Conservation (phyloP, 2,888 invertebrate species). For the Apodemia hepburni region DNA sequence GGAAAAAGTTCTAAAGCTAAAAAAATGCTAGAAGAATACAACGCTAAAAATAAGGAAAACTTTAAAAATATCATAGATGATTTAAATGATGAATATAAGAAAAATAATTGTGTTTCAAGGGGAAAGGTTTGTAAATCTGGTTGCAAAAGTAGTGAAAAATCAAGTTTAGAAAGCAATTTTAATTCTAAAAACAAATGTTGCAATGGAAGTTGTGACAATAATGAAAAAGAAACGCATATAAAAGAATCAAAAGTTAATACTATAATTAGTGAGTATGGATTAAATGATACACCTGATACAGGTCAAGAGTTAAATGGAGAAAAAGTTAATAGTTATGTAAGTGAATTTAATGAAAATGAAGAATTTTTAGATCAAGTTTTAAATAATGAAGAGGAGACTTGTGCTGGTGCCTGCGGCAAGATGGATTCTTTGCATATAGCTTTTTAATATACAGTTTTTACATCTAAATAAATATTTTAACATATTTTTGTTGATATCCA, state of each 20-base stretch:
- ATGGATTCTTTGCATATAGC: constrained; percentile 52
- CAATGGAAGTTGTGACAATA: not conserved
- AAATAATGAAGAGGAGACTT: constrained; percentile 52
- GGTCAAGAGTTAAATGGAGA: constrained; percentile 10
- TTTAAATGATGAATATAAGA: constrained; percentile 42
- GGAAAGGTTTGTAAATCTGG: constrained; percentile 38
- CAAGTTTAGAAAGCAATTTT: not conserved
- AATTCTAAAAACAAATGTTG: not conserved
- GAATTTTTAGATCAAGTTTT: constrained; percentile 28
- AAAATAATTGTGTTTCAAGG: constrained; percentile 35
- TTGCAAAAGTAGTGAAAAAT: constrained; percentile 33
- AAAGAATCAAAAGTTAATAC: constrained; percentile 29
- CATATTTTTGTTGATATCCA: not conserved
- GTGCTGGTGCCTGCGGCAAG: constrained; percentile 55
- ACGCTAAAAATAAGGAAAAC: constrained; percentile 42
- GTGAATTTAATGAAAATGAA: constrained; percentile 22
- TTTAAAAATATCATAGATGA: constrained; percentile 43
- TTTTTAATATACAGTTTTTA: constrained; percentile 40
- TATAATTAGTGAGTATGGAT: constrained; percentile 22
- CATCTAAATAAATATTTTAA: not conserved
- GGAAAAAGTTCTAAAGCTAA: constrained; percentile 92
- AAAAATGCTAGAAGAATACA: constrained; percentile 81
- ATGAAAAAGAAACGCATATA: constrained; percentile 18
- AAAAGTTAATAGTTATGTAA: constrained; percentile 23
- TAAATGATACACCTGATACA: constrained; percentile 16